These are phyloP conservation scores for Thymelicus lineola DNA, from an alignment of 2,888 invertebrate species.

Conservation along the genomic window DNA sequence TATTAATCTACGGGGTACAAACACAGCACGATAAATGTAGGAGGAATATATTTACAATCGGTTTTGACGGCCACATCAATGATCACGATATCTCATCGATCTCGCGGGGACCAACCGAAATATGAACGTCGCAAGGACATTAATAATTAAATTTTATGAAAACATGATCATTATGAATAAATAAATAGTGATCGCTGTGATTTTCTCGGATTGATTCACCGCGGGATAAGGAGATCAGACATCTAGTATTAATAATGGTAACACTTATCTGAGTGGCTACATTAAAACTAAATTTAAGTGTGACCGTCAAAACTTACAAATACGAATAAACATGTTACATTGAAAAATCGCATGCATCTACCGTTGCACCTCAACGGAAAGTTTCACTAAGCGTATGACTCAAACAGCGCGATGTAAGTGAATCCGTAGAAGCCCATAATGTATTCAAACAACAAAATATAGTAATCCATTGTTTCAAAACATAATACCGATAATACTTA, in stretches of 20 bases:
- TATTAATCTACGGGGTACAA: constrained; percentile 68
- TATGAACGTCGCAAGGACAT: constrained; percentile 5
- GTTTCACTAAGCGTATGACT: constrained; percentile 30
- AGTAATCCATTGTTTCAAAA: constrained; percentile 10
- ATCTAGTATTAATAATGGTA: not conserved
- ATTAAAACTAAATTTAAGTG: not conserved
- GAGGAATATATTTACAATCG: constrained; percentile 73
- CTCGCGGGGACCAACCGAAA: constrained; percentile 10
- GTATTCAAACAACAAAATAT: constrained; percentile 4
- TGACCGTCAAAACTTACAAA: constrained; percentile 29
- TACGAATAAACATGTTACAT: constrained; percentile 10
- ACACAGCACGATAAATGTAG: constrained; percentile 59
- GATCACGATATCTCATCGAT: not conserved
- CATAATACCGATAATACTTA: constrained; percentile 5
- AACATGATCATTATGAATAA: constrained; percentile 25
- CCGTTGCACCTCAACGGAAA: constrained; percentile 14
- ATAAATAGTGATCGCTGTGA: constrained; percentile 29
- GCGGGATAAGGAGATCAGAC: not conserved
- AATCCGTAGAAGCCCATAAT: constrained; percentile 6
- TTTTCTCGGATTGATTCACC: constrained; percentile 17
- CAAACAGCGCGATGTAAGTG: constrained; percentile 34
- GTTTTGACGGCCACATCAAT: constrained; percentile 59
- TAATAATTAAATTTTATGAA: constrained; percentile 1
- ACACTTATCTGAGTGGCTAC: not conserved
- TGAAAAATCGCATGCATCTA: constrained; percentile 27